These are phyloP conservation scores for Syngnathus typhle DNA, from an alignment of 2,113 vertebrate species.

Conservation along the genomic window DNA sequence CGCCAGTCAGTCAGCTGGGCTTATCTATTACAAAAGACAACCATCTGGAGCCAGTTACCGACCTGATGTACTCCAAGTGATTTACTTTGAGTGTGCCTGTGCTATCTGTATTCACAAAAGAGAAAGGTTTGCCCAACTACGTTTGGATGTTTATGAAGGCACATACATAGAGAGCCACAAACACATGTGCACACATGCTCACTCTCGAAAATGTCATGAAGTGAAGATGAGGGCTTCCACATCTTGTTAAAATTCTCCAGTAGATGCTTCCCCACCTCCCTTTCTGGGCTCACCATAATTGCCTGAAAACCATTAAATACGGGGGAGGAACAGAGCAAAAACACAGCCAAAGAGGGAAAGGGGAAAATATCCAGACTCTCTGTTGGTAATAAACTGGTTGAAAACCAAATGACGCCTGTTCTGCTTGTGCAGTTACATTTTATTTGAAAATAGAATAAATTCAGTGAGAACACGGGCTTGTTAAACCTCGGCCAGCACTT, in stretches of 20 bases:
- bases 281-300: slow-evolving; percentile 60
- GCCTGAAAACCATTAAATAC: slow-evolving; percentile 66
- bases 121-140: neutral
- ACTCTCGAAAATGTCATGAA: slow-evolving; percentile 9
- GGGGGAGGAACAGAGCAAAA: slow-evolving; percentile 26
- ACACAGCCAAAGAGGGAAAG: slow-evolving; percentile 32
- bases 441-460: slow-evolving; percentile 58
- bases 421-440: slow-evolving; percentile 43
- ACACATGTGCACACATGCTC: slow-evolving; percentile 29
- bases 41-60: slow-evolving; percentile 7
- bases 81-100: neutral
- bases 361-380: slow-evolving; percentile 44
- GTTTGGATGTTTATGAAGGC: neutral
- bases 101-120: neutral
- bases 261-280: slow-evolving; percentile 43
- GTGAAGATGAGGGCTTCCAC: slow-evolving; percentile 57
- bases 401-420: slow-evolving; percentile 61
- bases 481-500: neutral
- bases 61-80: neutral
- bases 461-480: neutral
- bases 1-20: slow-evolving; percentile 12
- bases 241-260: slow-evolving; percentile 67
- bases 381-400: slow-evolving; percentile 59
- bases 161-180: neutral
- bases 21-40: slow-evolving; percentile 8